Evolutionary conservation across 2,113 vertebrate species (phyloP).

Genomic region (Hemiprocne comata): DNA sequence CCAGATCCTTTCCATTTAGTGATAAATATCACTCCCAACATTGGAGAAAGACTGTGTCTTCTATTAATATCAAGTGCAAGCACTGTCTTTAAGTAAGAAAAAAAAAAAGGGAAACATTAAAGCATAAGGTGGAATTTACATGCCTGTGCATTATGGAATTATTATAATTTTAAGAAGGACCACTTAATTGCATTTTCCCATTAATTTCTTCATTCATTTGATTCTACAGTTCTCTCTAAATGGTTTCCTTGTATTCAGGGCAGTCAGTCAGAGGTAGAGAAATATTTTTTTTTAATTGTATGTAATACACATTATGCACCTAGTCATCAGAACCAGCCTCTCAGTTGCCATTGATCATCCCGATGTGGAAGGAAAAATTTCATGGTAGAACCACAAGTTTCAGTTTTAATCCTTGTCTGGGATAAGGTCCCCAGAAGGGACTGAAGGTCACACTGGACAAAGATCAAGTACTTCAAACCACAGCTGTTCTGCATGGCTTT

Average conservation of each 20-base stretch:
- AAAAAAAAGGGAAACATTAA: neutral
- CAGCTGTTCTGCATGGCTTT: neutral
- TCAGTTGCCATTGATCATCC: neutral
- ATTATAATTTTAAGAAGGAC: neutral
- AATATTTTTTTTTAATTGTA: neutral
- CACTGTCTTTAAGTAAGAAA: neutral
- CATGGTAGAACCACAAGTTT: neutral
- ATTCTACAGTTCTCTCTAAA: neutral
- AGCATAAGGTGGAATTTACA: fast-evolving
- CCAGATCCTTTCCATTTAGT: neutral
- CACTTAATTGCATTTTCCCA: neutral
- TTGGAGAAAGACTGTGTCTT: neutral
- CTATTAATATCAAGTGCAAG: neutral
- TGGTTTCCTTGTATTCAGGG: fast-evolving
- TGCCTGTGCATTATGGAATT: neutral
- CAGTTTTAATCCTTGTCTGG: neutral
- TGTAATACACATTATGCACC: neutral
- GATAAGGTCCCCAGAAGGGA: neutral
- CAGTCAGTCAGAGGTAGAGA: neutral
- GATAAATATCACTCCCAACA: neutral
- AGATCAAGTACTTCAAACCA: neutral
- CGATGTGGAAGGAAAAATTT: neutral
- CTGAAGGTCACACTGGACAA: neutral
- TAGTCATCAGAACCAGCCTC: neutral
- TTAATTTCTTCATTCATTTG: neutral